Evolutionary conservation across 2,888 invertebrate species (phyloP), one percentile per base, ranked within the genome.

Genomic region (Metopia argyrocephala): DNA sequence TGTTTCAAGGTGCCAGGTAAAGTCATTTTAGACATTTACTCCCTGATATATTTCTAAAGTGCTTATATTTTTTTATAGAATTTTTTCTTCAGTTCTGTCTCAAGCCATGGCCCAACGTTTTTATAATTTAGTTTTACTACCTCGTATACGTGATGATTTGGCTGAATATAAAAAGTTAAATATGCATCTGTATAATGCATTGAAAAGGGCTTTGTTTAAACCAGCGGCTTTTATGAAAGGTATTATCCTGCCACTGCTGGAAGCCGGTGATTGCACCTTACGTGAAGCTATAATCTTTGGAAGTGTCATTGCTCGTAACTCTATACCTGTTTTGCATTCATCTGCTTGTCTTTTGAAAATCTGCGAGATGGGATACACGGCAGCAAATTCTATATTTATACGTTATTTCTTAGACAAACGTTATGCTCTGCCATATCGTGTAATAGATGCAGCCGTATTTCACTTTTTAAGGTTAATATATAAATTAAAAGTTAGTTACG

Each of bases 221-320:
- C 98, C 99, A 52, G 97, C 96, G 23, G 99, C 97, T 52, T 99
- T 99, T 87, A 98, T 99, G 96, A 99, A 99, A 92, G 99, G 94
- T 54, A 93, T 95, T 84, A 89, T 95, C 61, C 87, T 95, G 75
- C 95, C 95, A 0, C 90, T 96, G 54, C 90, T 95, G 46, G 95
- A 94, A 94, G 94, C 96, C 84, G 98, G 98, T 21, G 96, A 96
- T 83, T 99, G 99, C 87, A 97, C 98, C 0, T 91, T 99, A 69
- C 93, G 98, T 76, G 99, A 99, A 92, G 98, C 99, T 0, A 95
- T 97, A 27, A 98, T 99, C 75, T 92, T 99, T 75, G 96, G 98
- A 25, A 98, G 98, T 61, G 95, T 99, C 1, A 89, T 99, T 70
- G 94, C 96, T 0, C 95, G 96, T 85, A 96, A 95, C 89, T 97